Evolutionary conservation across 2,113 vertebrate genomes (phyloP).

Genomic region (Camelus dromedarius): DNA sequence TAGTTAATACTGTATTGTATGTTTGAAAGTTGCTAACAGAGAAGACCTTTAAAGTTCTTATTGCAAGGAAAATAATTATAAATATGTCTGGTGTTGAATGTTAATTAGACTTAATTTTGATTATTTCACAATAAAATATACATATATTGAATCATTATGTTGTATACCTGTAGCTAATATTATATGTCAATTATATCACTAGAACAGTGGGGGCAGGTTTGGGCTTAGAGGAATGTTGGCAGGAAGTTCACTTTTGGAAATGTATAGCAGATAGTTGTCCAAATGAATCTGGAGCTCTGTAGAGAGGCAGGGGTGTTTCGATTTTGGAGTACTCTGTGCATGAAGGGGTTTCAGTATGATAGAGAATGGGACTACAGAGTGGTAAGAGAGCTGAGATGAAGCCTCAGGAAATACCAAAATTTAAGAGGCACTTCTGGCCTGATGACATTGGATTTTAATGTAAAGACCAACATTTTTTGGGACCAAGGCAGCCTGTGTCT

Average conservation of each 20-base stretch:
- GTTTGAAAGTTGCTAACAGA: neutral
- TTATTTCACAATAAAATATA: neutral
- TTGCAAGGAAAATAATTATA: neutral
- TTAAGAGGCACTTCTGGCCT: neutral
- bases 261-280: neutral
- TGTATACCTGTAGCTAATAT: neutral
- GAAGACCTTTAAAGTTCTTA: neutral
- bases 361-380: neutral
- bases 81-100: neutral
- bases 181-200: neutral
- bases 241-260: constrained; percentile 38
- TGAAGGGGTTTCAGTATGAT: neutral
- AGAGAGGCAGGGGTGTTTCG: neutral
- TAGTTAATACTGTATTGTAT: neutral
- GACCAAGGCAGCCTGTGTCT: neutral
- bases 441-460: neutral
- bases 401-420: neutral
- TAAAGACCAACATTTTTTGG: neutral
- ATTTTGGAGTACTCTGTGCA: neutral
- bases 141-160: neutral
- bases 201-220: neutral
- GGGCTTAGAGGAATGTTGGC: neutral
- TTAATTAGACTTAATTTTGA: neutral
- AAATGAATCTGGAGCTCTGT: neutral
- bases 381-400: neutral